Evolutionary conservation across 2,113 vertebrate genomes (phyloP).

Genomic region (Peromyscus leucopus): DNA sequence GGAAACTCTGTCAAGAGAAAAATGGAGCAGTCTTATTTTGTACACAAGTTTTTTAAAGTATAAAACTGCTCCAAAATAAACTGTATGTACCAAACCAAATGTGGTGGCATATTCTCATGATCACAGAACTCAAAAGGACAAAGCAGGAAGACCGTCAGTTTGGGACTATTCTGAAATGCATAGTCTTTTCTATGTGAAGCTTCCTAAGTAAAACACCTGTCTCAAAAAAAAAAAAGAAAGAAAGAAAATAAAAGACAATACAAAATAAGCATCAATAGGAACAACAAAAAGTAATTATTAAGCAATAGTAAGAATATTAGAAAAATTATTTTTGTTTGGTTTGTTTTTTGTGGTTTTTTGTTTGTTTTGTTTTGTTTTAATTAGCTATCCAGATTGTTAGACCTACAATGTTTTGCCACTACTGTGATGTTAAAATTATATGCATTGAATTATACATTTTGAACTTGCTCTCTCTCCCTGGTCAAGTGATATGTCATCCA

Average conservation of each 20-base stretch:
- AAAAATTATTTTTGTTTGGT: no score
- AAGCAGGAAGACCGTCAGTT: neutral
- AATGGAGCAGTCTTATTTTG: neutral
- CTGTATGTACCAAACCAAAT: neutral
- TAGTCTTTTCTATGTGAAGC: neutral
- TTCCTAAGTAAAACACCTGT: neutral
- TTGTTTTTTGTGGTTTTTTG: no score
- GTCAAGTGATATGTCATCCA: no score
- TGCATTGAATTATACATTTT: no score
- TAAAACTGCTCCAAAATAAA: neutral
- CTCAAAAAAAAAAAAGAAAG: neutral
- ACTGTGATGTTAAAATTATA: no score
- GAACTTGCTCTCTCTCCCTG: neutral
- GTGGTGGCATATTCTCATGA: neutral
- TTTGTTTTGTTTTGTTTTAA: neutral
- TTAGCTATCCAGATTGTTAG: neutral
- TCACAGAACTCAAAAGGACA: no score
- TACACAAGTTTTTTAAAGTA: neutral
- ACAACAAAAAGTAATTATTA: neutral
- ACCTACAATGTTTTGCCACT: neutral
- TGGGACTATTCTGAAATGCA: neutral
- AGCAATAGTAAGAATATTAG: no score
- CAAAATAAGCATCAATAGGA: neutral
- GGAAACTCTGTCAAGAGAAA: neutral
- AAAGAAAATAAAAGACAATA: neutral